Percentiles rank a stretch among this genome's conserved stretches.
Conservation (phyloP, 2,797 vertebrate species). For the Coccyzus lansbergi region DNA sequence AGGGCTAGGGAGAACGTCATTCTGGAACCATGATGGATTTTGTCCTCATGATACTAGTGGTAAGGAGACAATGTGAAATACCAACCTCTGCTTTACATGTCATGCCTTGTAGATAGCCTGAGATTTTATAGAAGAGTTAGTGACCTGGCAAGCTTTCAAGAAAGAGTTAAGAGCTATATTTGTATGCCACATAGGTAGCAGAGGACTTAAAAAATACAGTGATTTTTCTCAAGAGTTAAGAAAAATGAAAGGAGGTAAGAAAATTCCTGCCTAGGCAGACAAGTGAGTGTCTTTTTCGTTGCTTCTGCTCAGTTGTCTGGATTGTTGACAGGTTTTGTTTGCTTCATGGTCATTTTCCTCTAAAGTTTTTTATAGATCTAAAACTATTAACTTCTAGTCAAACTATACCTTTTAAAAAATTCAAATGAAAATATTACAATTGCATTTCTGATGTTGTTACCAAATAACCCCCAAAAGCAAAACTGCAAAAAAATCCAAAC, state of each 20-base stretch:
- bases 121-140: neutral
- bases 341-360: neutral
- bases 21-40: neutral
- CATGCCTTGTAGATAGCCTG: neutral
- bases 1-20: neutral
- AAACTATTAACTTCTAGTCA: neutral
- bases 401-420: neutral
- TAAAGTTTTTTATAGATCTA: neutral
- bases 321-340: neutral
- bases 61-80: neutral
- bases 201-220: neutral
- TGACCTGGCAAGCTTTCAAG: neutral
- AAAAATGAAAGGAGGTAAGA: neutral
- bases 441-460: neutral
- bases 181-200: neutral
- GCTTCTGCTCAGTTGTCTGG: neutral
- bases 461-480: too few species aligned
- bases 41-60: neutral
- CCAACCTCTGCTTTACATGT: neutral
- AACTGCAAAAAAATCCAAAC: neutral
- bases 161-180: constrained; percentile 8
- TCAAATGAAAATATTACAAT: neutral
- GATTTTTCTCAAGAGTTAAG: neutral
- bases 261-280: neutral
- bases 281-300: neutral